Evolutionary conservation across 2,888 invertebrate species (phyloP).

Genomic region (Euplexia lucipara): DNA sequence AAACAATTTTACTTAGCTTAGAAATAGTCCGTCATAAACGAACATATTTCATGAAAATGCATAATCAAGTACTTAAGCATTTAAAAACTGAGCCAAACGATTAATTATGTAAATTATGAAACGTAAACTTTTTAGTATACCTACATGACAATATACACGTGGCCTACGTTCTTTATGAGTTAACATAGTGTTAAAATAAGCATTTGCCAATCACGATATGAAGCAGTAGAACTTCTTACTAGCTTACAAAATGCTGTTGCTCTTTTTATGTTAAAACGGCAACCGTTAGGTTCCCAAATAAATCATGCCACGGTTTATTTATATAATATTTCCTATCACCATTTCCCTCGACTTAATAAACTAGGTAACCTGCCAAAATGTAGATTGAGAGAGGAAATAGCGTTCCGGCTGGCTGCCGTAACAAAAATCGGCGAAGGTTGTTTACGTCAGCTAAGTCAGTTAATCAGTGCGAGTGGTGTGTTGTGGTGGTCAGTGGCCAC

Average conservation of each 20-base stretch:
- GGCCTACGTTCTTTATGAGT: constrained; percentile 13
- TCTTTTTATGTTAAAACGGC: background rate
- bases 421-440: constrained; percentile 76
- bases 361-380: constrained; percentile 53
- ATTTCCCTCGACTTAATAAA: constrained; percentile 39
- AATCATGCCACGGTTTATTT: constrained; percentile 8
- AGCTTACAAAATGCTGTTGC: background rate
- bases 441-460: constrained; percentile 30
- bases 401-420: constrained; percentile 63
- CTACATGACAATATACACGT: constrained; percentile 15
- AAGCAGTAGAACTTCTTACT: background rate
- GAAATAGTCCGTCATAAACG: background rate
- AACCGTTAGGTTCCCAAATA: constrained; percentile 11
- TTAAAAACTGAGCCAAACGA: constrained; percentile 23
- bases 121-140: constrained; percentile 20
- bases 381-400: constrained; percentile 66
- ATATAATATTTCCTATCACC: constrained; percentile 31
- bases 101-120: constrained; percentile 46
- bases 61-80: constrained; percentile 15
- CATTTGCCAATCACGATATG: constrained; percentile 23
- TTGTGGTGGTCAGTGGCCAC: constrained; percentile 66
- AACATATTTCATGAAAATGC: constrained; percentile 27
- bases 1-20: background rate
- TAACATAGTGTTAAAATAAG: constrained; percentile 12
- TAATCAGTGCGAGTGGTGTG: constrained; percentile 52